Base-by-base conservation (phyloP, 2,888 invertebrate species). In the Cryptophagus acutangulus region DNA sequence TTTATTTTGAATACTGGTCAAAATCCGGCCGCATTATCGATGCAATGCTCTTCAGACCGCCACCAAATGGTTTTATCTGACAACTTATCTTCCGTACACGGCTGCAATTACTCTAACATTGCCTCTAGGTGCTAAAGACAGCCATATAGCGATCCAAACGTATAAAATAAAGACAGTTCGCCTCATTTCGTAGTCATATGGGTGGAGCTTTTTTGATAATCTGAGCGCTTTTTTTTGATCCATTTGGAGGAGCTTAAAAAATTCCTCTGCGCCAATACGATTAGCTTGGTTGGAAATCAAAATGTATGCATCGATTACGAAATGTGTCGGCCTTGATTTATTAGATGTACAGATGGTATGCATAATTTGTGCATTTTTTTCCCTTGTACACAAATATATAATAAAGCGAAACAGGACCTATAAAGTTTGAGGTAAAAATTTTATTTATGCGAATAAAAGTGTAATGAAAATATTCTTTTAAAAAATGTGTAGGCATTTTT, bases 41-140 rank as follows among this genome's bases (percentile, higher is more conserved):
- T 31, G 31, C 31, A 31, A 16, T 26, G 14, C 31, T 10, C n/a
- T n/a, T 26, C 26, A 30, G 38, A 41, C 55, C 54, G 57, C 58
- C 59, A 58, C 59, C 61, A 61, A 60, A 62, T 52, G 54, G 31
- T 56, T 42, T 62, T 62, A 63, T 63, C 63, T 57, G 58, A 57
- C 58, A 56, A 58, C 56, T 54, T 57, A 63, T 65, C 63, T 61
- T 46, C 57, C 56, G 58, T 60, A 59, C 58, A 61, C 56, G 57
- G 58, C 59, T 53, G 63, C 65, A 63, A 65, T 65, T 65, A 65
- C 61, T 59, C 61, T 62, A 59, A 59, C 55, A 58, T 56, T 49
- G 57, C 63, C 63, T 54, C 52, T 48, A 56, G 63, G 60, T 48
- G 49, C 41, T 40, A 45, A 41, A 43, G 49, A 51, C 43, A 33